phyloP scores from a whole-genome alignment of 2,113 vertebrate species.

The Tetrax tetrax region DNA sequence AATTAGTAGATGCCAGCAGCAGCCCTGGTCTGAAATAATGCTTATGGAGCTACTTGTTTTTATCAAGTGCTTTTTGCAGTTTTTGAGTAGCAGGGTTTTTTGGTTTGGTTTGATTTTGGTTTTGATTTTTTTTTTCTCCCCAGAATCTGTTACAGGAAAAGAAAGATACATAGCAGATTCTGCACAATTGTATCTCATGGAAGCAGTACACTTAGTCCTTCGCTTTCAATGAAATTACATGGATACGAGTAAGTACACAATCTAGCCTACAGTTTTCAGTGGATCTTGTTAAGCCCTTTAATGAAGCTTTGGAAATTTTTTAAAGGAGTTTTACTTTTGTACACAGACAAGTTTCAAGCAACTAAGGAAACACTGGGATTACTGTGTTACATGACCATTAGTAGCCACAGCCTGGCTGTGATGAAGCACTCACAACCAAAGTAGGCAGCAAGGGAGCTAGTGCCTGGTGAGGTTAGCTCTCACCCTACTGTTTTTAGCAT shows the following conservation, averaged over 20 bases:
- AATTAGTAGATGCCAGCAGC: not conserved
- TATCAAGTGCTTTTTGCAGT: not conserved
- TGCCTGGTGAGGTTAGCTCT: not conserved
- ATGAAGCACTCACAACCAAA: not conserved
- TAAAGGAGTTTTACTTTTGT: not conserved
- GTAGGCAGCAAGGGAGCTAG: not conserved
- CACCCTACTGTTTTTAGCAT: not conserved
- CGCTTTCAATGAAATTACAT: not conserved
- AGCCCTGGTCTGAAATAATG: not conserved
- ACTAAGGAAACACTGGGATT: not conserved
- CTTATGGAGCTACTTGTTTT: not conserved
- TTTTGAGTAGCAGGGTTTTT: not conserved
- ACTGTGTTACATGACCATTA: not conserved
- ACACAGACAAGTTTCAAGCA: not conserved
- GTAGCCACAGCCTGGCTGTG: not conserved
- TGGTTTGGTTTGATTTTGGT: too few species aligned
- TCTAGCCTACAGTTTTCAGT: not conserved
- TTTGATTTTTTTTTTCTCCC: fast-evolving
- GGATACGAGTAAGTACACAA: not conserved
- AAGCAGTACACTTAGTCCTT: not conserved
- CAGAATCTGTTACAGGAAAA: not conserved
- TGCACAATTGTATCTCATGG: not conserved
- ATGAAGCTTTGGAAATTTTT: not conserved
- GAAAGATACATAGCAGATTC: not conserved
- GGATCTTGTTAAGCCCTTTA: not conserved